Conservation (phyloP, 2,888 invertebrate genomes). For the Sepioteuthis lessoniana region DNA sequence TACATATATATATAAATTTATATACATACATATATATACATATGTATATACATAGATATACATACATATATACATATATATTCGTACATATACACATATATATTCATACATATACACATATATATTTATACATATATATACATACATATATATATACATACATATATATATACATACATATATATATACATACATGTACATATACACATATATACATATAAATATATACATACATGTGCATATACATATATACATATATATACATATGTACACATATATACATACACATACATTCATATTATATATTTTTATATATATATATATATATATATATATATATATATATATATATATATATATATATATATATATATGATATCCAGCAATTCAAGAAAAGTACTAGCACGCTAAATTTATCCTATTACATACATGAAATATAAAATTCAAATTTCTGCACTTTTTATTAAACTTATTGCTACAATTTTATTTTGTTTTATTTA, state of each 20-base stretch:
- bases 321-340: not conserved
- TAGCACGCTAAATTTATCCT: no score
- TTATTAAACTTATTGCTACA: no score
- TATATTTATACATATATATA: not conserved
- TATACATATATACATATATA: slow-evolving; percentile 44
- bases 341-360: not conserved
- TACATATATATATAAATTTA: slow-evolving; percentile 37
- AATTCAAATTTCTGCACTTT: no score
- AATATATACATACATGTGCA: not conserved
- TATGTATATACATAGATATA: not conserved
- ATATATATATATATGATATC: not conserved
- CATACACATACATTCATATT: no score
- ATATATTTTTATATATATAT: slow-evolving; percentile 36
- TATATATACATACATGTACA: not conserved
- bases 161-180: no score
- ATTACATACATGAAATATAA: no score
- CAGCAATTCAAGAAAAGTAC: no score
- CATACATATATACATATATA: not conserved
- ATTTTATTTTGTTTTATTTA: no score
- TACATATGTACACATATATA: slow-evolving; percentile 44
- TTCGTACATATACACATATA: not conserved
- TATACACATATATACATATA: not conserved
- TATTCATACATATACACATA: not conserved
- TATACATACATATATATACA: not conserved
- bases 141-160: not conserved